A percentile compares a stretch with the other conserved stretches of the same genome.
These are phyloP conservation scores for Eurytoma californica DNA, from an alignment of 2,888 invertebrate species.

Conservation along the genomic window DNA sequence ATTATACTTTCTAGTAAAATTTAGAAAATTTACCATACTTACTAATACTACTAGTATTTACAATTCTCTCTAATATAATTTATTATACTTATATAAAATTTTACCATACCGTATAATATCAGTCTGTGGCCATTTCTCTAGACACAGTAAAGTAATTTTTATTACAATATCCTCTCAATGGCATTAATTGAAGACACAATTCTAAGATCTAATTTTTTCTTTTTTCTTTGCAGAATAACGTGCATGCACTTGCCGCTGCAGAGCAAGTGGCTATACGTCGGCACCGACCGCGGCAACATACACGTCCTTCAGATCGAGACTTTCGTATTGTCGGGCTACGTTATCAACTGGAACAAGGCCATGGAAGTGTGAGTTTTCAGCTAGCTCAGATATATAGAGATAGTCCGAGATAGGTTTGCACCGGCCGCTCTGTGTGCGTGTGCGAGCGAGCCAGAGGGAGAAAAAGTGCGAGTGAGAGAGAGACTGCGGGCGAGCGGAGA, in stretches of 20 bases:
- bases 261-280: conserved; percentile 99
- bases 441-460: not conserved
- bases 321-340: conserved; percentile 96
- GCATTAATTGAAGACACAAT: no score
- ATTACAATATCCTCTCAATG: no score
- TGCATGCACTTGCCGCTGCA: conserved; percentile 96
- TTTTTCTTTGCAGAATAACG: conserved; percentile 86
- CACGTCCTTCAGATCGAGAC: conserved; percentile 97
- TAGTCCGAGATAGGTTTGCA: conserved; percentile 6
- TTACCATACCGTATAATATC: no score
- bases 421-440: not conserved
- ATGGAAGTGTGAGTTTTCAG: conserved; percentile 94
- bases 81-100: no score
- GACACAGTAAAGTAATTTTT: no score
- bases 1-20: no score
- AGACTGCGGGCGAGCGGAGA: not conserved
- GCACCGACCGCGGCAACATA: conserved; percentile 98
- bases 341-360: conserved; percentile 99
- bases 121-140: no score
- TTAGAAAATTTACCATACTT: no score
- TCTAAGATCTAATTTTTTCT: not conserved
- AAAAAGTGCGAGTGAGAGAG: not conserved
- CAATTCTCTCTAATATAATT: no score
- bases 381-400: not conserved
- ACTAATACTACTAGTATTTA: no score